These are phyloP conservation scores for Escarpia spicata DNA, from an alignment of 2,888 invertebrate genomes.

Conservation along the genomic window DNA sequence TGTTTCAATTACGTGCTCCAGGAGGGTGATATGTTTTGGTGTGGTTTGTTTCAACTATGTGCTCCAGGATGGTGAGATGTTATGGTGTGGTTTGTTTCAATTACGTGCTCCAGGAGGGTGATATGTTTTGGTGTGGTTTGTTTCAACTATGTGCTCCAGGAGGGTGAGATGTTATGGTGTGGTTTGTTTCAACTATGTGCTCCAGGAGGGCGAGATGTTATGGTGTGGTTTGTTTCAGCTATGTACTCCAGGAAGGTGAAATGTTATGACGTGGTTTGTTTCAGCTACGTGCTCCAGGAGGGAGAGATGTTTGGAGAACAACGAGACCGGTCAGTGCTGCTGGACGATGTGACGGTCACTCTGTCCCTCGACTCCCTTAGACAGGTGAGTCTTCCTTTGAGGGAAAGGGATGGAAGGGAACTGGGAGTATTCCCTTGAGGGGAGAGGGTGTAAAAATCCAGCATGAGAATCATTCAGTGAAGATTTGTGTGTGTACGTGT, in stretches of 20 bases:
- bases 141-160: not conserved
- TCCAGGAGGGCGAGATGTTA: not conserved
- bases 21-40: not conserved
- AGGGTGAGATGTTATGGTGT: not conserved
- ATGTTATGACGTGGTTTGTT: not conserved
- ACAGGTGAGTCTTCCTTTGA: slow-evolving; percentile 56
- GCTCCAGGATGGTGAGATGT: not conserved
- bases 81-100: not conserved
- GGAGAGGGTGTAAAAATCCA: not conserved
- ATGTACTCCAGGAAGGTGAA: not conserved
- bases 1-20: not conserved
- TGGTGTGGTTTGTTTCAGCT: not conserved
- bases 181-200: not conserved
- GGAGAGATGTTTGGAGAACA: slow-evolving; percentile 85
- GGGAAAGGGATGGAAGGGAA: not conserved
- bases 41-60: not conserved
- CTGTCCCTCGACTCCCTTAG: slow-evolving; percentile 77
- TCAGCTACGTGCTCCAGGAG: slow-evolving; percentile 66
- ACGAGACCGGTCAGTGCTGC: slow-evolving; percentile 77
- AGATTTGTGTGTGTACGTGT: too few species aligned
- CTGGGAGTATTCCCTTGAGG: not conserved
- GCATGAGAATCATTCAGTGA: too few species aligned
- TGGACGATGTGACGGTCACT: slow-evolving; percentile 78
- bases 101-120: not conserved
- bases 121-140: not conserved